These are phyloP conservation scores for Drosophila arizonae DNA, from an alignment of 1,140 invertebrate species.

Conservation along the genomic window DNA sequence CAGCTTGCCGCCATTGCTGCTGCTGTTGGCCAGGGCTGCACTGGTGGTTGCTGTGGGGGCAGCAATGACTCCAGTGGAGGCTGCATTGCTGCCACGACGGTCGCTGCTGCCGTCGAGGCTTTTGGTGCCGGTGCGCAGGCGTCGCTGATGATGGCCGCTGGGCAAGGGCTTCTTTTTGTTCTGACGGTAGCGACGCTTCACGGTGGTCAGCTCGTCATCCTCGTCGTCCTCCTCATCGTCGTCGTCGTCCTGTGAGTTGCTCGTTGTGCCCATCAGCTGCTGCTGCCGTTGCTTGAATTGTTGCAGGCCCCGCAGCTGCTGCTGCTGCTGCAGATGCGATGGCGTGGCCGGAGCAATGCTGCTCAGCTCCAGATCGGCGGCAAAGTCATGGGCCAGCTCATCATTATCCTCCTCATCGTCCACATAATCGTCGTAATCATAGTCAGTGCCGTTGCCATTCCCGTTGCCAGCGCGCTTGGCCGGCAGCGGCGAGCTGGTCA, in stretches of 20 bases:
- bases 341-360: conserved; percentile 51
- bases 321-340: conserved; percentile 34
- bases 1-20: conserved; percentile 35
- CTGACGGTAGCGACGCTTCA: conserved; percentile 78
- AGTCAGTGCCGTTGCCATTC: conserved; percentile 62
- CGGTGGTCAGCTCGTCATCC: conserved; percentile 64
- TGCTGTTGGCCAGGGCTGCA: conserved; percentile 6
- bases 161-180: conserved; percentile 73
- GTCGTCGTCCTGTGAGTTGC: conserved; percentile 55
- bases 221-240: conserved; percentile 75
- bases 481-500: conserved; percentile 78
- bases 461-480: conserved; percentile 61
- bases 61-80: conserved; percentile 16
- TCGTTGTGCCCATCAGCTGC: conserved; percentile 9
- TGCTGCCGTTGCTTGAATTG: conserved; percentile 28
- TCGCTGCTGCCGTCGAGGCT: conserved; percentile 65
- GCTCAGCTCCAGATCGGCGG: conserved; percentile 63
- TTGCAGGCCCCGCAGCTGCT: conserved; percentile 29
- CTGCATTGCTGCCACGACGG: conserved; percentile 43
- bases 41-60: conserved; percentile 10
- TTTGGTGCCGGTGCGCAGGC: conserved; percentile 69
- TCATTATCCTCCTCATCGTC: conserved; percentile 74
- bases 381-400: conserved; percentile 65
- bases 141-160: conserved; percentile 71
- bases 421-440: conserved; percentile 72